Conservation (phyloP, 2,113 vertebrate genomes). For the Plecotus auritus region DNA sequence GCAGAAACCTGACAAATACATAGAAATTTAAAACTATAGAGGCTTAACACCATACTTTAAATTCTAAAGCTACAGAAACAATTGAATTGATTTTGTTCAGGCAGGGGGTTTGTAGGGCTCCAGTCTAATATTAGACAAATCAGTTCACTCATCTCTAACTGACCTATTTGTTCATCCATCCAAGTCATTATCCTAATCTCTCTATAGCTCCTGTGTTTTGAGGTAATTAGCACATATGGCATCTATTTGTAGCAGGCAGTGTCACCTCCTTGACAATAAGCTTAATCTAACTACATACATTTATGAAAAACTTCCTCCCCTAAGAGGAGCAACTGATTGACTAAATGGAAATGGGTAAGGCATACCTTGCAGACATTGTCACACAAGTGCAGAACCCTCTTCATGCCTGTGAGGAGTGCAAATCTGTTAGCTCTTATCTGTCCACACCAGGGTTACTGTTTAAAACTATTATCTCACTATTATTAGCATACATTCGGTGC, state of each 20-base stretch:
- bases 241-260: not conserved
- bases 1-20: not conserved
- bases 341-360: not conserved
- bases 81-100: constrained; percentile 36
- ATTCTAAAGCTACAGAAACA: constrained; percentile 27
- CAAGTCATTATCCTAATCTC: constrained; percentile 57
- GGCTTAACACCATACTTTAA: constrained; percentile 5
- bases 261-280: not conserved
- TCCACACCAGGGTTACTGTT: not conserved
- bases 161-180: constrained; percentile 64
- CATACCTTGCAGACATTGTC: not conserved
- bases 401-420: not conserved
- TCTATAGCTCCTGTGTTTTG: constrained; percentile 24
- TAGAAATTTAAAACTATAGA: not conserved
- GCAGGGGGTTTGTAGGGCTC: constrained; percentile 18
- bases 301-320: not conserved
- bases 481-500: not conserved
- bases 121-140: constrained; percentile 65
- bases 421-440: not conserved
- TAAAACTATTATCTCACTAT: not conserved
- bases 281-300: constrained; percentile 1
- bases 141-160: constrained; percentile 56
- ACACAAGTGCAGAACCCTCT: not conserved
- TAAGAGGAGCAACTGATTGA: not conserved
- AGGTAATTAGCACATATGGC: constrained; percentile 48